Conservation (phyloP, 1,140 invertebrate species). For the Danaus plexippus region DNA sequence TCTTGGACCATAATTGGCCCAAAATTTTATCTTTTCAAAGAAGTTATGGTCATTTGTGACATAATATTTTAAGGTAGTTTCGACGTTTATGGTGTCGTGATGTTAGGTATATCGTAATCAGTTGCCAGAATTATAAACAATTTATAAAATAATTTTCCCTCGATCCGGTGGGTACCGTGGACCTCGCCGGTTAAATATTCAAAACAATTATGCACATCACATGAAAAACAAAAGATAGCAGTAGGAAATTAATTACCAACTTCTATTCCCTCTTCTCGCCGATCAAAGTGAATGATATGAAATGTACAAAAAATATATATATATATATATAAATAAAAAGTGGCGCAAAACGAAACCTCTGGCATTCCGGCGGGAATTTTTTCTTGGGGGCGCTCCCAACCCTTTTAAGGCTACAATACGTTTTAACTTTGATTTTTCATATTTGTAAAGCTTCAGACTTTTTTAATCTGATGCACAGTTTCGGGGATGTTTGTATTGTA, state of each 20-base stretch:
- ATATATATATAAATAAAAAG: constrained; percentile 14
- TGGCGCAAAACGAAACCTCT: constrained; percentile 31
- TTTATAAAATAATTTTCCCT: too few species aligned
- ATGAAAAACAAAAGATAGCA: too few species aligned
- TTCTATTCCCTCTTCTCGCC: constrained; percentile 12
- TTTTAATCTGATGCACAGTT: too few species aligned
- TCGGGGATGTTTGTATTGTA: too few species aligned
- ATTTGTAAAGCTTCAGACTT: too few species aligned
- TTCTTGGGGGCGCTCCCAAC: constrained; percentile 32
- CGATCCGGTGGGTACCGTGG: too few species aligned
- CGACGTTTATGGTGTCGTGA: constrained; percentile 45
- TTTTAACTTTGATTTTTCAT: constrained; percentile 25
- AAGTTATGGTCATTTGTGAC: constrained; percentile 55
- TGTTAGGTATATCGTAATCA: too few species aligned
- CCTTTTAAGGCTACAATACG: constrained; percentile 28
- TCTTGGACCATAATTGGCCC: constrained; percentile 50
- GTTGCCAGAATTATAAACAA: too few species aligned
- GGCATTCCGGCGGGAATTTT: constrained; percentile 40
- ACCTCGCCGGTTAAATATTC: too few species aligned
- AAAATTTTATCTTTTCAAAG: constrained; percentile 61
- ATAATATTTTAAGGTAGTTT: constrained; percentile 37
- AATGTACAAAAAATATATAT: constrained; percentile 32
- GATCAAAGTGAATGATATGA: constrained; percentile 45
- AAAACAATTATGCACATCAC: too few species aligned
- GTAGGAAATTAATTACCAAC: constrained; percentile 4